Base-by-base conservation (phyloP, 2,888 invertebrate genomes). In the Spodoptera littoralis region DNA sequence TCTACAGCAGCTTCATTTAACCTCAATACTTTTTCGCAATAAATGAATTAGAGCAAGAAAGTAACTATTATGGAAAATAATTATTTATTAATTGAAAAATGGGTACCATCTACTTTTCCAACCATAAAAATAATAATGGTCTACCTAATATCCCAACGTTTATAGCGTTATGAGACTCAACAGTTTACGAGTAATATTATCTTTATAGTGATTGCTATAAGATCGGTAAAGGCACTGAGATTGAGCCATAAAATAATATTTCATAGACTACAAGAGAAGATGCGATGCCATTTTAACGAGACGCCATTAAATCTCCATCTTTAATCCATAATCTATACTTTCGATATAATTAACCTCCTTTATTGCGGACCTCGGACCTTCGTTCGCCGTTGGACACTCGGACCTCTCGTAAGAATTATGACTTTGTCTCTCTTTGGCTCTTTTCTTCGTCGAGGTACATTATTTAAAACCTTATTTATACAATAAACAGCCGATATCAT, bases 201-300 rank as follows among this genome's bases (percentile, higher is more conserved):
- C 6, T 82, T 85, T 84, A 85, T 85, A 82, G 79, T 85, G 85
- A 85, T 85, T 85, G 85, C 73, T 52, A 52, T 78, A 78, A 84
- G 85, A 85, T 85, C 72, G 61, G 56, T 50, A 42, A 65, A 46
- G 59, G 69, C 61, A 59, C 57, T 49, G 52, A 66, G 65, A 71
- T 75, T 74, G 68, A n/a, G 57, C 12, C 58, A 59, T 73, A 70
- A 76, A 75, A 77, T 70, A 42, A 44, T 49, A 66, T 65, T 73
- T 70, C 58, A 72, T 65, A 57, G 11, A 55, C 46, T 63, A 48
- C 61, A 50, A 48, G 27, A 46, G 54, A 13, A 47, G 36, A 55
- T 12, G 18, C 43, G 47, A 43, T 52, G 36, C 48, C 51, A 49
- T 69, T 51, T 64, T 54, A 22, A 66, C 22, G 71, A 66, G 18